Evolutionary conservation across 2,888 invertebrate species (phyloP), one percentile per base, ranked within the genome.

Genomic region (Eudasyphora cyanicolor): DNA sequence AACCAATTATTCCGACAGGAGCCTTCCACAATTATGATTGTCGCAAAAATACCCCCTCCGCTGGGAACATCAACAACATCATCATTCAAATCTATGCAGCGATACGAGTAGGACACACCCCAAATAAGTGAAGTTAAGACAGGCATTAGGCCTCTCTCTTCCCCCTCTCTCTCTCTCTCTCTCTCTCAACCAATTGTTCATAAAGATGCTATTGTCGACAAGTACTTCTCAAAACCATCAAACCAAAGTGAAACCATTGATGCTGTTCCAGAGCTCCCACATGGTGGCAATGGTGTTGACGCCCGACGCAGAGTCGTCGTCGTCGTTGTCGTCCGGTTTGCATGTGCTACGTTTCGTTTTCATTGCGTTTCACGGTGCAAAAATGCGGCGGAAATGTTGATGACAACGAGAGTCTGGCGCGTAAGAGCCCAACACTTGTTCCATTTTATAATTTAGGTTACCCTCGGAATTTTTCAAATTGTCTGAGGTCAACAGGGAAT

Each of bases 381-480:
- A 27, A 57, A 57, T 29, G 60, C 67, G 42, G 14, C 35, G 64
- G 64, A 64, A 14, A 38, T 14, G 38, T 24, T 42, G 42, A 42
- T 35, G 38, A 67, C 19, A 67, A 67, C 67, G 67, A 67, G 38
- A 29, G 60, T 60, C 29, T 29, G 14, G 29, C 60, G 29, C 60
- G 45, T 45, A n/a, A 45, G 45, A 45, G 21, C 35, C n/a, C n/a
- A 62, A 54, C 75, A 76, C 78, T 81, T 84, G 81, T 84, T 70
- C 77, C 78, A 78, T 81, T 78, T 81, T 67, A 38, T 51, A 84
- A 84, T 84, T 84, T 84, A 84, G 84, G 81, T 84, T 84, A 84
- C 81, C 81, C 84, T 84, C 81, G 84, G 84, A 81, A 84, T 81
- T 71, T 75, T 73, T 67, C 29, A 76, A 78, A 84, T 67, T 81